These are phyloP conservation scores for Aproaerema taeniolella DNA, from an alignment of 2,888 invertebrate genomes.

Conservation along the genomic window DNA sequence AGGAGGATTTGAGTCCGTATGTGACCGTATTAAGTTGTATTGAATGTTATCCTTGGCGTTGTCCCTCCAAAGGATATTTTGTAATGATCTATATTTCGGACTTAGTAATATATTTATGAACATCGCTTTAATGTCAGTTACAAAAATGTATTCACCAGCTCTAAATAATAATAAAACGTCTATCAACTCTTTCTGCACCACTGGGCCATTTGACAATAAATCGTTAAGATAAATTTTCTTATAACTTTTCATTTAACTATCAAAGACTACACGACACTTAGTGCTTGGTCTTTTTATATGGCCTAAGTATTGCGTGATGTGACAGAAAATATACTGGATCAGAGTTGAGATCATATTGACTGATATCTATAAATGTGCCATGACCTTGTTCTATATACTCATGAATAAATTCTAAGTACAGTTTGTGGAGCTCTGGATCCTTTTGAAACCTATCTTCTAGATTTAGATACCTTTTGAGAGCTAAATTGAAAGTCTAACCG, in stretches of 20 bases:
- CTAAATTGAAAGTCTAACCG: no score
- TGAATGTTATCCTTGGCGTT: neutral
- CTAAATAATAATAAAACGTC: conserved; percentile 2
- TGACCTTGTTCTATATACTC: neutral
- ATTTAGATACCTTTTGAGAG: no score
- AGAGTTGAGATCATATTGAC: neutral
- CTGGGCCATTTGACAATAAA: neutral
- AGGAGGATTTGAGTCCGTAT: no score
- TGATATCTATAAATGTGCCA: no score
- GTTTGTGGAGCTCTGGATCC: neutral
- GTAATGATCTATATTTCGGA: no score
- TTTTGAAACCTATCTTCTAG: neutral
- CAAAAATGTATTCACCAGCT: no score
- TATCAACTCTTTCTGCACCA: neutral
- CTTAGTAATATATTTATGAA: neutral
- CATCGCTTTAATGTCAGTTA: conserved; percentile 2
- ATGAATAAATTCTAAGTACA: conserved; percentile 2
- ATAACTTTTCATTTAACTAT: neutral
- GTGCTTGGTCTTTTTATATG: conserved; percentile 1
- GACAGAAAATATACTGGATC: neutral
- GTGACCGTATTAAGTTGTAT: no score
- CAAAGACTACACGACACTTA: conserved; percentile 2
- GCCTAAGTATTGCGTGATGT: no score
- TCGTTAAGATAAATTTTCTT: neutral
- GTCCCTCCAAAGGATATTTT: no score